A percentile compares a stretch with the other conserved stretches of the same genome.
Conservation (phyloP, 1,140 invertebrate genomes). For the Lepidurus arcticus region DNA sequence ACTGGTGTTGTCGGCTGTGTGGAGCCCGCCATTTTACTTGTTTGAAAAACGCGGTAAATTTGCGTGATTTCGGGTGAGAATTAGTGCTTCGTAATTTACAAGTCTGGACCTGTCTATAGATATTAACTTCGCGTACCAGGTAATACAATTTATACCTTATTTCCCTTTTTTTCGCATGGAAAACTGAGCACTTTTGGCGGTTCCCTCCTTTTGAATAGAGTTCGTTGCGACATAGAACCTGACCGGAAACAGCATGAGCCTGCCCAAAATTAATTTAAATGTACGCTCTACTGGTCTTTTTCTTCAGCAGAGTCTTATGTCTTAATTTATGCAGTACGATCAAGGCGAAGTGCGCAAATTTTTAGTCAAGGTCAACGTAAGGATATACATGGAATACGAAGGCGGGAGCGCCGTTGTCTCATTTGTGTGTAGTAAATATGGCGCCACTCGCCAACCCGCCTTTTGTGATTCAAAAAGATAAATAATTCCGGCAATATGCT, state of each 20-base stretch:
- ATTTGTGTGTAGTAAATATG: conserved; percentile 11
- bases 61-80: not conserved
- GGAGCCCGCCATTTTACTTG: conserved; percentile 20
- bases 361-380: conserved; percentile 22
- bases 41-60: conserved; percentile 12
- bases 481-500: not conserved
- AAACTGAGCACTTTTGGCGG: not conserved
- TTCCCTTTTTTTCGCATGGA: not conserved
- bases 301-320: not conserved
- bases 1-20: conserved; percentile 13
- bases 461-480: conserved; percentile 20
- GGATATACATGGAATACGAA: not conserved
- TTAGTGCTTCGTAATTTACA: not conserved
- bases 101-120: not conserved
- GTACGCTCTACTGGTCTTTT: not conserved
- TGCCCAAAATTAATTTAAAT: not conserved
- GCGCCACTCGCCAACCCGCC: conserved; percentile 19
- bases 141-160: not conserved
- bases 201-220: not conserved
- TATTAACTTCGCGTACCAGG: not conserved
- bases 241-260: not conserved
- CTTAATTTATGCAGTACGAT: not conserved
- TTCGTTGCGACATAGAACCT: not conserved
- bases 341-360: not conserved
- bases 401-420: conserved; percentile 16